Evolutionary conservation across 2,797 vertebrate genomes (phyloP).

Genomic region (Synaphobranchus kaupii): DNA sequence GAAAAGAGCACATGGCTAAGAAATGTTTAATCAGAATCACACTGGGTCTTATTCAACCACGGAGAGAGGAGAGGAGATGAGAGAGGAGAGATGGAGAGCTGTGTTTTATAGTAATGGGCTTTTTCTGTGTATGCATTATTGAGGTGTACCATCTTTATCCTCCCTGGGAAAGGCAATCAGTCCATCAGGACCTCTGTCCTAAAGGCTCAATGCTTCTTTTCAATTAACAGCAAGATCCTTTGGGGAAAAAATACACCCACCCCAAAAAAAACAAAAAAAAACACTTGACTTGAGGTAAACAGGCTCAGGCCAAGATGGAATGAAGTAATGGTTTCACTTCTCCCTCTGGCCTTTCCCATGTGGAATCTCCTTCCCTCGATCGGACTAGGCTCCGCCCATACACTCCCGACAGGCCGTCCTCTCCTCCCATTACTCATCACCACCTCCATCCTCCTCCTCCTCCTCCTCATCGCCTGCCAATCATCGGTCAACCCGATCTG

Average conservation of each 20-base stretch:
- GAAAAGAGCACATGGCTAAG: background rate
- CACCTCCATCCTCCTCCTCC: too few relatives aligned
- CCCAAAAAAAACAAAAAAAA: too few relatives aligned
- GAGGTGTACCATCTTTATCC: background rate
- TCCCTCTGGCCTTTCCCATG: too few relatives aligned
- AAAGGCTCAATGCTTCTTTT: background rate
- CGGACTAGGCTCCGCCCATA: background rate
- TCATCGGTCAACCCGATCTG: constrained; percentile 21
- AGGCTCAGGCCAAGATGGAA: background rate
- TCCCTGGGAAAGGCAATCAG: background rate
- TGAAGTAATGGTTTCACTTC: background rate
- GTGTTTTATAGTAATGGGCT: background rate
- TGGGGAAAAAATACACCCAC: too few relatives aligned
- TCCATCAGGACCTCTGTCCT: background rate
- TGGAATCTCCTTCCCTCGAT: background rate
- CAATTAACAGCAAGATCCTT: background rate
- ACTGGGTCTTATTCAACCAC: background rate
- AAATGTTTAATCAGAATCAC: background rate
- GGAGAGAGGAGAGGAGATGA: background rate
- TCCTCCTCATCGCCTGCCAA: constrained; percentile 4
- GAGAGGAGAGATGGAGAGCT: background rate
- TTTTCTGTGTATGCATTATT: background rate
- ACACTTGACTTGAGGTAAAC: background rate
- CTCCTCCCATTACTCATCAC: background rate
- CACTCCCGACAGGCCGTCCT: background rate